phyloP scores from a whole-genome alignment of 1,140 invertebrate genomes.

The Penaeus indicus region DNA sequence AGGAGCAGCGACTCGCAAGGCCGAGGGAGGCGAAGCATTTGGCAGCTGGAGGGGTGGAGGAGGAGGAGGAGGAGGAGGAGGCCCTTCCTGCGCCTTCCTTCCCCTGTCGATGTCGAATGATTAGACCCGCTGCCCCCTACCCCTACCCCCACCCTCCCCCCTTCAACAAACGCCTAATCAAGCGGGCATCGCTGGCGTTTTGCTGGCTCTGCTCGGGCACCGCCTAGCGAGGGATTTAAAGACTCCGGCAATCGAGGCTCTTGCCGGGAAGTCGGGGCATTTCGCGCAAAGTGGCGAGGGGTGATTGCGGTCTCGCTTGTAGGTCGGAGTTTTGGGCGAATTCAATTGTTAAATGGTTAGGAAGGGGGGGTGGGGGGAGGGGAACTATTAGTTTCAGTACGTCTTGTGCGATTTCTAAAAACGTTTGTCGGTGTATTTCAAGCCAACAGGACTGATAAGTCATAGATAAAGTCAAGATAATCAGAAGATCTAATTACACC shows the following conservation, averaged over 20 bases:
- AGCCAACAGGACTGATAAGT: too few species aligned
- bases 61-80: conserved; percentile 56
- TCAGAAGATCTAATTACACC: too few species aligned
- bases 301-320: not conserved
- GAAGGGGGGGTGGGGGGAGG: too few species aligned
- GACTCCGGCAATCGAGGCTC: not conserved
- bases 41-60: conserved; percentile 56
- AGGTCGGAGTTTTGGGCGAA: not conserved
- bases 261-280: not conserved
- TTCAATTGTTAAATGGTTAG: too few species aligned
- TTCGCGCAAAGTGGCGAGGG: not conserved
- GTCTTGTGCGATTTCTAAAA: too few species aligned
- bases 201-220: conserved; percentile 45
- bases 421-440: too few species aligned
- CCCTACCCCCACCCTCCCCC: not conserved
- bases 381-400: too few species aligned
- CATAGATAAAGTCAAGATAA: too few species aligned
- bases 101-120: conserved; percentile 39
- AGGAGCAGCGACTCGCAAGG: not conserved
- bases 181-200: conserved; percentile 34
- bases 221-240: conserved; percentile 45
- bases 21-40: conserved; percentile 43
- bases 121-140: conserved; percentile 41
- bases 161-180: conserved; percentile 53
- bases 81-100: conserved; percentile 58